These are phyloP conservation scores for Hirtodrosophila histrioides DNA, from an alignment of 2,888 invertebrate species.

Conservation along the genomic window DNA sequence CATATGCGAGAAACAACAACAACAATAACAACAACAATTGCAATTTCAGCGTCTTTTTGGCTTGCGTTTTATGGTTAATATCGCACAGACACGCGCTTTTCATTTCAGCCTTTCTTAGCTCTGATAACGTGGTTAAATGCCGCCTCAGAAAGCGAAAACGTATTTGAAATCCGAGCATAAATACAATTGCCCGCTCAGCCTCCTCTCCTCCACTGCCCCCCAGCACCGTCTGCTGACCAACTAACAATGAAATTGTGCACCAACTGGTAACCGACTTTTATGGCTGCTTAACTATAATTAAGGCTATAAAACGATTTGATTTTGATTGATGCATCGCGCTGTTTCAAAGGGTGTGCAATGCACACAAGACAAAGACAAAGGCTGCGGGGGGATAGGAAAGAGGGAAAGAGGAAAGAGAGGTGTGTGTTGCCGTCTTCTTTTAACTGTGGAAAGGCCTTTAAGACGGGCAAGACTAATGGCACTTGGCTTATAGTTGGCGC, in stretches of 20 bases:
- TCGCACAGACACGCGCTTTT: constrained; percentile 63
- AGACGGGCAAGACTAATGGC: too few species aligned
- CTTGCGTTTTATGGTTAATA: constrained; percentile 57
- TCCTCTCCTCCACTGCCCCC: neutral
- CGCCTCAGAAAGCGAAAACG: constrained; percentile 62
- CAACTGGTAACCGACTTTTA: constrained; percentile 69
- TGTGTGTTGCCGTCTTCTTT: constrained; percentile 1
- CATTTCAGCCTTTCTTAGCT: constrained; percentile 55
- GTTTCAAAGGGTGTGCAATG: constrained; percentile 35
- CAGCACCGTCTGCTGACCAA: constrained; percentile 33
- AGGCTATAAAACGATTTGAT: constrained; percentile 73
- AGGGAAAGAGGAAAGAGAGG: too few species aligned
- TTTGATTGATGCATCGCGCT: constrained; percentile 62
- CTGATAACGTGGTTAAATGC: constrained; percentile 78
- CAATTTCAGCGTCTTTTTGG: constrained; percentile 25
- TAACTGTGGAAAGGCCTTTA: too few species aligned
- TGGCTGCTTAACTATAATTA: constrained; percentile 71
- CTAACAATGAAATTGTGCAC: constrained; percentile 57
- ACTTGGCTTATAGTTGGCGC: too few species aligned
- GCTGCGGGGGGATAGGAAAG: neutral
- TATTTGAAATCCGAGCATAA: constrained; percentile 39
- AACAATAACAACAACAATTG: constrained; percentile 9
- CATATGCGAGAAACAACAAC: constrained; percentile 31
- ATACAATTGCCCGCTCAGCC: constrained; percentile 13
- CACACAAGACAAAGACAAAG: constrained; percentile 1